Conservation (phyloP, 2,113 vertebrate genomes). For the Dolichotis patagonum region DNA sequence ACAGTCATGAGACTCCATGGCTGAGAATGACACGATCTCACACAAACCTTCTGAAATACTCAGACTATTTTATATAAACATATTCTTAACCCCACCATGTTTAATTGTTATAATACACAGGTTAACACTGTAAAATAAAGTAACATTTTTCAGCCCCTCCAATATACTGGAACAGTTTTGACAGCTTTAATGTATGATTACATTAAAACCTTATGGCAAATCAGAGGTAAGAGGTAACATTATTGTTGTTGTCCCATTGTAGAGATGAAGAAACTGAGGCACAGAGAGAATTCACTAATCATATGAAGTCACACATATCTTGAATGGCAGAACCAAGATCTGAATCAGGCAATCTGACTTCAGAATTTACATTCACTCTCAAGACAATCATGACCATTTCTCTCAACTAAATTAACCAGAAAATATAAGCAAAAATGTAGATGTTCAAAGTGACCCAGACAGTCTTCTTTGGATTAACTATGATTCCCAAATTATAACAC, state of each 20-base stretch:
- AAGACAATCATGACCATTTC: neutral
- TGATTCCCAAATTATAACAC: neutral
- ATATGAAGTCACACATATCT: neutral
- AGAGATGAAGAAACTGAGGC: constrained; percentile 44
- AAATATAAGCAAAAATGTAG: neutral
- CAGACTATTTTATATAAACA: neutral
- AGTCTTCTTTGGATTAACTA: neutral
- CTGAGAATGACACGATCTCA: neutral
- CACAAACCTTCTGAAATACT: neutral
- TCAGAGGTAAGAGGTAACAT: neutral
- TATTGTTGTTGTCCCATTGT: neutral
- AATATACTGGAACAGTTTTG: neutral
- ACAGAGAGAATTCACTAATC: neutral
- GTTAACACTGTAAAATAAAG: neutral
- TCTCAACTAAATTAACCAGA: constrained; percentile 5
- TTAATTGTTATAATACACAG: neutral
- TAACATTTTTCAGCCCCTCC: neutral
- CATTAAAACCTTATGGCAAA: neutral
- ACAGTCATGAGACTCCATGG: neutral
- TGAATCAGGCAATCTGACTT: neutral
- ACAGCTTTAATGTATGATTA: neutral
- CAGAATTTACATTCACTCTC: neutral
- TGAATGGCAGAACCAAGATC: neutral
- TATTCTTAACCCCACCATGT: neutral
- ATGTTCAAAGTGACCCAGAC: neutral